Evolutionary conservation across 2,113 vertebrate genomes (phyloP).

Genomic region (Lycaon pictus): DNA sequence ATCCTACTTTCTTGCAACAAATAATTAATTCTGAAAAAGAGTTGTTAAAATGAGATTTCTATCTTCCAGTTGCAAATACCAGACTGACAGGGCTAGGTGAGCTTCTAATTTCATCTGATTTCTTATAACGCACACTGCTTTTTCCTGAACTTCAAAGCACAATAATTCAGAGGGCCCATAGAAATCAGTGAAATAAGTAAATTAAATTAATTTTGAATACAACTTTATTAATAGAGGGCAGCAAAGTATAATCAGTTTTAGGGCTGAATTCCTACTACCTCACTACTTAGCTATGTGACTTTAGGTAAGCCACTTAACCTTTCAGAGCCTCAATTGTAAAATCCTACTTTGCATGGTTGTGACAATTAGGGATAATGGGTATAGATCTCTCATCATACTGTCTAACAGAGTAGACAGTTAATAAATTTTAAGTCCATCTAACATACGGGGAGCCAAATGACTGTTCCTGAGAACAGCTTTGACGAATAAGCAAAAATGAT

Average conservation of each 20-base stretch:
- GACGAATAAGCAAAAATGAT: slow-evolving; percentile 32
- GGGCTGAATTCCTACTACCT: neutral
- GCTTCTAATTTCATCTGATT: slow-evolving; percentile 54
- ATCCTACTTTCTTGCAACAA: slow-evolving; percentile 52
- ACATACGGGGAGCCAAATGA: neutral
- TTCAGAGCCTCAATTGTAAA: slow-evolving; percentile 39
- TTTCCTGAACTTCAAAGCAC: slow-evolving; percentile 20
- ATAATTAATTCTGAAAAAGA: slow-evolving; percentile 50
- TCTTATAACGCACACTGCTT: neutral
- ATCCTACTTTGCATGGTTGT: neutral
- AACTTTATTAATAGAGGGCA: slow-evolving; percentile 48
- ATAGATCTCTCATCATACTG: neutral
- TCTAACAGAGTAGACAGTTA: neutral
- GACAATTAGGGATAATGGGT: neutral
- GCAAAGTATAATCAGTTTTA: neutral
- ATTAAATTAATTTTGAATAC: neutral
- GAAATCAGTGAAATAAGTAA: slow-evolving; percentile 38
- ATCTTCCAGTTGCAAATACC: slow-evolving; percentile 10
- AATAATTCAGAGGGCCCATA: neutral
- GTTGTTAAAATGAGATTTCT: slow-evolving; percentile 64
- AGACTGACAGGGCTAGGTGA: neutral
- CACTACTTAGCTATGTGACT: neutral
- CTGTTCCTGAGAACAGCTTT: slow-evolving; percentile 44
- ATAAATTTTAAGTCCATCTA: neutral
- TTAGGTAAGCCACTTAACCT: slow-evolving; percentile 17